Evolutionary conservation across 92 coral and sea anemone species (phyloP), one percentile per base, ranked within the genome.

Genomic region (Diadumene lineata): DNA sequence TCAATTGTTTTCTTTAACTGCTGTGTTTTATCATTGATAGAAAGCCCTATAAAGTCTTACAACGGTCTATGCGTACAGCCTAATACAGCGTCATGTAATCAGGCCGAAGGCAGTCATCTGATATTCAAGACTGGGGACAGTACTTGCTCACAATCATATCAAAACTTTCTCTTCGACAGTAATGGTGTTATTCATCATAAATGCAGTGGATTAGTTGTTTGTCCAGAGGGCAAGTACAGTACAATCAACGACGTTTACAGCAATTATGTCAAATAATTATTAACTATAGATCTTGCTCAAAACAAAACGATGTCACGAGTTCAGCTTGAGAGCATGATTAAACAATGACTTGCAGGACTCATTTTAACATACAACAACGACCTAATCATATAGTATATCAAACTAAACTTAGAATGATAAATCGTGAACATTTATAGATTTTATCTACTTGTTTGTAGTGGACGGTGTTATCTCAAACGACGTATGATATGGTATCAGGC

Each of bases 21-120:
- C 4, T 53, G 10, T 53, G 4, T 11, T 26, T 23, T 57, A 8
- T 43, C 27, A 21, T 4, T 26, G 48, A 10, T 18, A 77, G 74
- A 64, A 34, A 77, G 64, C 66, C 64, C 81, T 17, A 77, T 77
- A 34, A 31, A 60, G 21, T 22, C 27, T 13, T 31, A 31, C 51
- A 71, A 43, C 25, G 81, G 74, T 1, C 51, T 64, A 17, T 77
- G 81, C 48, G 56, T 77, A 8, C 73, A 65, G 33, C 81, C 81
- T 21, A 77, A 71, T 26, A 64, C 64, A 2, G 24, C 68, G 19
- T 77, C 73, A 6, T 4, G 48, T 55, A 50, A 48, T 24, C 81
- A 72, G 0, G 34, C 10, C 9, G 81, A 50, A 27, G 62, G 56
- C 64, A 50, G 50, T 43, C 32, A 68, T 50, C 34, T 77, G n/a